phyloP scores from a whole-genome alignment of 2,888 invertebrate species.

The Ennomos fuscantarius region DNA sequence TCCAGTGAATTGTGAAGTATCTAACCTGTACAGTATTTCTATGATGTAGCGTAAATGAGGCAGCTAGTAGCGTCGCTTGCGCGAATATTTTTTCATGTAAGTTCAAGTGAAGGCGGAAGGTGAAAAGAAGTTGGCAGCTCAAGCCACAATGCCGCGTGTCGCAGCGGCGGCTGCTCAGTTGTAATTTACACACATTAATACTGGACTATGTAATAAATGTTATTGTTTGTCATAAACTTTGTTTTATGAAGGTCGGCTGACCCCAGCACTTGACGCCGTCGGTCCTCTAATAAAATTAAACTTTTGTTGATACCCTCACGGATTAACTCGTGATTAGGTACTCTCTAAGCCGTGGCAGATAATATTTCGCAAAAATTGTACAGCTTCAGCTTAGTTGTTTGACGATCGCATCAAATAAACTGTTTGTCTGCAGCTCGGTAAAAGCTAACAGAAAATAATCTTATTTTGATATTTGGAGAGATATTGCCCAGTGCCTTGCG shows the following conservation, averaged over 20 bases:
- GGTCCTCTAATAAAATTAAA: slow-evolving; percentile 75
- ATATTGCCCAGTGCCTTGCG: slow-evolving; percentile 57
- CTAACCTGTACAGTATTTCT: no score
- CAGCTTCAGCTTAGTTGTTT: slow-evolving; percentile 34
- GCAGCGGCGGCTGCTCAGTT: slow-evolving; percentile 66
- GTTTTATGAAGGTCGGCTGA: slow-evolving; percentile 77
- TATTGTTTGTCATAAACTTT: slow-evolving; percentile 83
- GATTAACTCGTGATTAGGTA: slow-evolving; percentile 60
- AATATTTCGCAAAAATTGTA: slow-evolving; percentile 34
- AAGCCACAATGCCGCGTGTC: slow-evolving; percentile 60
- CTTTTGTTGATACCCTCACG: slow-evolving; percentile 59
- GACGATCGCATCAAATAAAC: slow-evolving; percentile 49
- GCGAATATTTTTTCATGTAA: slow-evolving; percentile 4
- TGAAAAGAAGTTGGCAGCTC: slow-evolving; percentile 56
- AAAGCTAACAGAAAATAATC: slow-evolving; percentile 63
- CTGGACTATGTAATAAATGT: slow-evolving; percentile 81
- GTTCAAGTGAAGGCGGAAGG: background rate
- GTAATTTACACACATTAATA: slow-evolving; percentile 79
- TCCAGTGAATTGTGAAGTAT: no score
- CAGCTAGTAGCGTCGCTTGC: background rate
- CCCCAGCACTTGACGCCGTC: slow-evolving; percentile 60
- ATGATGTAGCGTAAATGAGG: no score
- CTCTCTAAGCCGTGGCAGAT: slow-evolving; percentile 50
- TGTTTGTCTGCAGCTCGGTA: slow-evolving; percentile 47
- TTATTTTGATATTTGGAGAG: slow-evolving; percentile 69